Evolutionary conservation across 2,888 invertebrate species (phyloP).

Genomic region (Eupithecia centaureata): DNA sequence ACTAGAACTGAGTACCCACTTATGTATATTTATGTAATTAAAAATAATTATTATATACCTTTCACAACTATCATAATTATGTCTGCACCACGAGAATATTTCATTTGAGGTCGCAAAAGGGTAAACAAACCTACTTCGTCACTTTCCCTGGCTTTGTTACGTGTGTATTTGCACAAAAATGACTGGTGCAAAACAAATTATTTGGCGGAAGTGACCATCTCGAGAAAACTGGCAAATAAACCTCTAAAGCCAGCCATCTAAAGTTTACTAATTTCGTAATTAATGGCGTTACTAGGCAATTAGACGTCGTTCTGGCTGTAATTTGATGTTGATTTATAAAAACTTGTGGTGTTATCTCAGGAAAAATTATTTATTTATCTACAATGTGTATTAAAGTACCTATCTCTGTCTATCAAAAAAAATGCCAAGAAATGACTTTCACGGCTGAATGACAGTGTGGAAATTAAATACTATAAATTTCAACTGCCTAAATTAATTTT

Average conservation of each 20-base stretch:
- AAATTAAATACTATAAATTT: no score
- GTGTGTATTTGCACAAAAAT: constrained; percentile 30
- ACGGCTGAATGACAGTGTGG: no score
- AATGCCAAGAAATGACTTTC: no score
- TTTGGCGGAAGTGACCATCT: constrained; percentile 19
- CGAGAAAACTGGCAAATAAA: constrained; percentile 20
- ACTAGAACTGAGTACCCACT: no score
- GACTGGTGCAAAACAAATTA: constrained; percentile 28
- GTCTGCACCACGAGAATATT: background rate
- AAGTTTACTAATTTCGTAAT: background rate
- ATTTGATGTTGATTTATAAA: no score
- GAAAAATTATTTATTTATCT: no score
- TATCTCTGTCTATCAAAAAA: no score
- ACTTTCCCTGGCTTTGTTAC: constrained; percentile 32
- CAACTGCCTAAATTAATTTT: no score
- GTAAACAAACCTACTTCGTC: constrained; percentile 26
- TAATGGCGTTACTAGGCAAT: background rate
- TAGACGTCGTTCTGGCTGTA: background rate
- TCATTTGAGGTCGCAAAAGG: constrained; percentile 20
- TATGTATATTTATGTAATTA: no score
- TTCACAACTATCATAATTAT: background rate
- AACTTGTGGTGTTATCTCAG: no score
- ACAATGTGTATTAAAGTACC: no score
- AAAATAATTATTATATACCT: background rate
- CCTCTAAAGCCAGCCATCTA: background rate